Evolutionary conservation across 2,113 vertebrate species (phyloP), one percentile per base, ranked within the genome.

Genomic region (Etheostoma cragini): DNA sequence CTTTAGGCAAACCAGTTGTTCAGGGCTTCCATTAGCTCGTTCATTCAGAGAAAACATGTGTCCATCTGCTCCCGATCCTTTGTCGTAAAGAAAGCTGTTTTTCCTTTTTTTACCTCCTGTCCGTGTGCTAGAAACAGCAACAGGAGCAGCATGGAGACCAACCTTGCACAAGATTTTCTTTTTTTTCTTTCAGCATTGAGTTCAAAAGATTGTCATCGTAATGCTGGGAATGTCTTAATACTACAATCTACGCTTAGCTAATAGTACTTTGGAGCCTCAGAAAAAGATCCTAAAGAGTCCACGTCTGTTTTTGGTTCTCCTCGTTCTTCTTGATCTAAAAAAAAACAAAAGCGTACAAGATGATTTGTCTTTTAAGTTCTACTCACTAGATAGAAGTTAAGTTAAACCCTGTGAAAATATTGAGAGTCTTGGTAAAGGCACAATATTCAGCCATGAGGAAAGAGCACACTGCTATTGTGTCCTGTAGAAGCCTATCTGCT

Each of bases 401-500:
- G 81, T 78, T 84, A 73, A 78, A 89, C 88, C 85, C 90, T 90
- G 85, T 89, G 79, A 85, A 88, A 88, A 85, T 82, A 85, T 86
- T 79, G 68, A 86, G 81, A 88, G 82, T 92, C 71, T 82, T 70
- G 75, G 80, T 87, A 85, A 91, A 92, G 89, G 89, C 89, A 91
- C 89, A 88, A 89, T 85, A 87, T 88, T 90, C 79, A 88, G 84
- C 86, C 83, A 79, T 72, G 74, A 86, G 79, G 83, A 91, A 53
- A 84, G 85, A 85, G 81, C 75, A 81, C 71, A 72, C 67, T 80
- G 71, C 67, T 81, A 82, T 74, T 84, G 70, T 82, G 63, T 88
- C 79, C 66, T 81, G 84, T 64, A 76, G 60, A 73, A 85, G 72
- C 46, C 52, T 57, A 53, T 76, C 42, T 72, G 52, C 17, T 81